A percentile compares a stretch with the other conserved stretches of the same genome.
Conservation (phyloP, 2,113 vertebrate genomes). For the Tenebrosternarchus preto region DNA sequence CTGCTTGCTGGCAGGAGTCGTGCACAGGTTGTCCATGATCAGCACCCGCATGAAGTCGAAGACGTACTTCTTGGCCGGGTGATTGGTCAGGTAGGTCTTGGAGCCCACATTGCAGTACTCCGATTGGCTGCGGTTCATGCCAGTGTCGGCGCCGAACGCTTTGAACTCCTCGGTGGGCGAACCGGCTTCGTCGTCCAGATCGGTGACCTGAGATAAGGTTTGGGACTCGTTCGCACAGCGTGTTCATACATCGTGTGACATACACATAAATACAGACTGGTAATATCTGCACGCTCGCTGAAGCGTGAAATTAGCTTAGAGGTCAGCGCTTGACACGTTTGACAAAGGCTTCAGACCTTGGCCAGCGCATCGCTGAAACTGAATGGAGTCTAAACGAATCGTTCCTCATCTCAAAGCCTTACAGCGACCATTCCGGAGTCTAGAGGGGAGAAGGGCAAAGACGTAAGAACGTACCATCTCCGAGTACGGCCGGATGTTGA, state of each 20-base stretch:
- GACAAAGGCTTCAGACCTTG: background rate
- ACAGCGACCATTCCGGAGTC: too few species aligned
- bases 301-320: background rate
- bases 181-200: constrained; percentile 92
- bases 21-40: constrained; percentile 96
- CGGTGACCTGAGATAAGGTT: constrained; percentile 79
- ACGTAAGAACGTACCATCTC: constrained; percentile 83
- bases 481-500: constrained; percentile 96
- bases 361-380: too few species aligned
- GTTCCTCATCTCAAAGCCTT: too few species aligned
- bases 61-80: constrained; percentile 97
- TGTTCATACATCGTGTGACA: background rate
- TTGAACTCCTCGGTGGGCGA: constrained; percentile 97
- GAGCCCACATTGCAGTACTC: constrained; percentile 97
- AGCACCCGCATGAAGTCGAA: constrained; percentile 98
- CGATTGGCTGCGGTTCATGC: constrained; percentile 98
- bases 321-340: background rate
- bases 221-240: background rate
- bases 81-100: constrained; percentile 97
- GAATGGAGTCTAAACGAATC: too few species aligned
- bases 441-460: background rate
- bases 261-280: background rate
- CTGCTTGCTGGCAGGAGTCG: constrained; percentile 94
- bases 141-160: constrained; percentile 87
- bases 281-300: background rate